Evolutionary conservation across 2,113 vertebrate species (phyloP), one percentile per base, ranked within the genome.

Genomic region (Vimba vimba): DNA sequence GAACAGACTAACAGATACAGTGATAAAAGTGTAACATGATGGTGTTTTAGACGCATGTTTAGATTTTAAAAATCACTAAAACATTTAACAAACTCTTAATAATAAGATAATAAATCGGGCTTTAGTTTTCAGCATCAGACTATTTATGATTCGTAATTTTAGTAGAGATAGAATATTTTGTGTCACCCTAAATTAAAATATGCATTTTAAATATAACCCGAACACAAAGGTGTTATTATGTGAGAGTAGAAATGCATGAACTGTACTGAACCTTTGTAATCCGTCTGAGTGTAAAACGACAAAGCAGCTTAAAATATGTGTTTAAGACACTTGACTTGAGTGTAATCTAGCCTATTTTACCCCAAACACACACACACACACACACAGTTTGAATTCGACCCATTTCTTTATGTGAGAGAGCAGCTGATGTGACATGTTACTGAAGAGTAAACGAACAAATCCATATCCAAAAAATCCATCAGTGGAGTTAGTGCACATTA

Each of bases 281-380:
- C 80, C 79, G 75, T 71, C 6, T 90, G 82, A 87, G 57, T 75
- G 59, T 77, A 85, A 68, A 86, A 82, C 90, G 76, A 88, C 69
- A 90, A 86, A 90, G 27, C 36, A 81, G 87, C 92, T 89, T 89
- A 90, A 43, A 86, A 55, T 47, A 83, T 73, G 55, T 43, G 78
- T 87, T 21, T 89, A 85, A 89, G 71, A 87, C 7, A 43, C 39
- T 90, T 55, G 68, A 73, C 39, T 90, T 62, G 68, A 73, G 77
- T 66, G 17, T 75, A 85, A 85, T 86, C 79, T 68, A 88, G 79
- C 60, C 79, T 59, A 50, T 75, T 71, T 81, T 62, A 71, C 82
- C 57, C 76, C 64, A 76, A 86, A 50, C 74, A 85, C 78, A 47
- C 87, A 81, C 76, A 74, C 52, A 85, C 83, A 68, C 79, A 78